Conservation (phyloP, 2,888 invertebrate genomes). For the Drosophila mayaguana region DNA sequence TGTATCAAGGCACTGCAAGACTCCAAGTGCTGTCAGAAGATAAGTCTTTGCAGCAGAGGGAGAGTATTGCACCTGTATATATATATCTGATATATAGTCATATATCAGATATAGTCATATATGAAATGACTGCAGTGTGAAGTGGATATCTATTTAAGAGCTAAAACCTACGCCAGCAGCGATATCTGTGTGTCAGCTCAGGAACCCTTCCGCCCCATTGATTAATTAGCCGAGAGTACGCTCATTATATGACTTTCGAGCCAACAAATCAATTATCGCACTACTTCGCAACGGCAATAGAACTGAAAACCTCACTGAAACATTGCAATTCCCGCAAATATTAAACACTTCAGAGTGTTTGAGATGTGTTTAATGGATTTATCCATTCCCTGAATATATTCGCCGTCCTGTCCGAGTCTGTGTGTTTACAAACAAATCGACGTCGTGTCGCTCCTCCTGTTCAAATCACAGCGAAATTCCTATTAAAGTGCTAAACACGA, state of each 20-base stretch:
- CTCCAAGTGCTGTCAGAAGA: no score
- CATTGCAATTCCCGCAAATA: neutral
- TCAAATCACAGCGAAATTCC: constrained; percentile 1
- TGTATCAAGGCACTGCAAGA: no score
- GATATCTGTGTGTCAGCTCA: no score
- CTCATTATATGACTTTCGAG: neutral
- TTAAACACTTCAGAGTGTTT: neutral
- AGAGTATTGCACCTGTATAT: no score
- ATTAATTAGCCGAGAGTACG: neutral
- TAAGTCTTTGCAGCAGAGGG: no score
- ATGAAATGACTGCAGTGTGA: no score
- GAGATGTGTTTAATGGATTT: neutral
- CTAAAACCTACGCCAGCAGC: no score
- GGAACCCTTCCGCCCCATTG: no score
- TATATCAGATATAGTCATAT: no score
- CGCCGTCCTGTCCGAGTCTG: constrained; percentile 3
- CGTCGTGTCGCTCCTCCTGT: constrained; percentile 16
- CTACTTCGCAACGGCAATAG: neutral
- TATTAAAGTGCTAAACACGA: constrained; percentile 56
- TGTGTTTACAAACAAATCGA: constrained; percentile 39
- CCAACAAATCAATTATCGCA: neutral
- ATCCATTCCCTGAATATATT: neutral
- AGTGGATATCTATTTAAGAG: no score
- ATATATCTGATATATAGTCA: no score
- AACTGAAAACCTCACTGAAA: neutral